These are phyloP conservation scores for Ramazzottius varieornatus DNA, from an alignment of 2,888 invertebrate genomes.

Conservation along the genomic window DNA sequence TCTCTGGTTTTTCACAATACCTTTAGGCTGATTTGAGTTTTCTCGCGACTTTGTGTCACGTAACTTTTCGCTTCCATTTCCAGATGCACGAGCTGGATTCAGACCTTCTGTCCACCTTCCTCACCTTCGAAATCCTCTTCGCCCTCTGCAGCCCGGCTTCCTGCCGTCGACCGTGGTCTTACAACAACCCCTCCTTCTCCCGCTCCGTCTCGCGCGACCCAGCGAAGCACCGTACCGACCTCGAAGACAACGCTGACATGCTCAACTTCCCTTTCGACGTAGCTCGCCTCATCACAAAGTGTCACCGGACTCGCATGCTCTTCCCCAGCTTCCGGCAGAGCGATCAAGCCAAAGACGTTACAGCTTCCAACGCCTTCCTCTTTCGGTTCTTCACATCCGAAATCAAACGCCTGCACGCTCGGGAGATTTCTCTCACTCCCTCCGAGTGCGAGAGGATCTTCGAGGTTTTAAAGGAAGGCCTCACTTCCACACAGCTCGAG, in stretches of 20 bases:
- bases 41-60: too few relatives aligned
- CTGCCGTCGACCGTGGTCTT: background rate
- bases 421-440: background rate
- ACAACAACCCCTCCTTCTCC: background rate
- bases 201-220: background rate
- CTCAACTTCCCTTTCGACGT: background rate
- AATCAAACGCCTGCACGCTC: background rate
- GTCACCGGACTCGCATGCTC: background rate
- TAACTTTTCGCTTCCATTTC: background rate
- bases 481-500: too few relatives aligned
- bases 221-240: background rate
- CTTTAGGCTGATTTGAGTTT: too few relatives aligned
- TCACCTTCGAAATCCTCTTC: conserved; percentile 6
- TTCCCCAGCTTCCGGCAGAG: background rate
- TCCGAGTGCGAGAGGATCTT: background rate
- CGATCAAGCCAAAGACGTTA: background rate
- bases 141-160: background rate
- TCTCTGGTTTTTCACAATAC: too few relatives aligned
- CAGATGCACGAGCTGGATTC: background rate
- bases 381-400: background rate
- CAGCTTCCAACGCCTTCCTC: background rate
- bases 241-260: background rate
- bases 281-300: background rate
- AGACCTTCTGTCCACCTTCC: background rate
- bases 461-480: too few relatives aligned